These are phyloP conservation scores for Thamnophis sirtalis DNA, from an alignment of 2,113 vertebrate genomes.

Conservation along the genomic window DNA sequence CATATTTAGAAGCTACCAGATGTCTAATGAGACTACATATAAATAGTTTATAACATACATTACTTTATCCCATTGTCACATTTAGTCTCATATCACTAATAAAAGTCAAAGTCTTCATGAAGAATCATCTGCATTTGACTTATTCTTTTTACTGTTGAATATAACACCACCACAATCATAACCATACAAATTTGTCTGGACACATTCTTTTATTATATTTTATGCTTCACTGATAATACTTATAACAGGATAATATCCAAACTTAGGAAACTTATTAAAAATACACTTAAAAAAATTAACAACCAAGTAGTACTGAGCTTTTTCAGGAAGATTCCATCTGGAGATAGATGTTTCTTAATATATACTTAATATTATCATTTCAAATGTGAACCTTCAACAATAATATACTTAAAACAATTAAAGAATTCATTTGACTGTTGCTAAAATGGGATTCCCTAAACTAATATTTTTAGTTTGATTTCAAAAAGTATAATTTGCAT, in stretches of 20 bases:
- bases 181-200: slow-evolving; percentile 60
- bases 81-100: slow-evolving; percentile 38
- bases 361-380: slow-evolving; percentile 56
- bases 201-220: slow-evolving; percentile 60
- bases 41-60: not conserved
- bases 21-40: not conserved
- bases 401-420: slow-evolving; percentile 28
- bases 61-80: not conserved
- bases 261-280: slow-evolving; percentile 53
- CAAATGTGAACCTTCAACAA: slow-evolving; percentile 62
- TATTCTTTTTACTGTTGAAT: slow-evolving; percentile 58
- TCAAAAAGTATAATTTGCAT: not conserved
- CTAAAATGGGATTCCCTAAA: not conserved
- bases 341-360: slow-evolving; percentile 21
- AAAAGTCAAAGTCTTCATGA: slow-evolving; percentile 29
- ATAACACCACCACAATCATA: slow-evolving; percentile 60
- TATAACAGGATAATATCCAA: slow-evolving; percentile 63
- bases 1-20: not conserved
- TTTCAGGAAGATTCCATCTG: slow-evolving; percentile 24
- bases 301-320: slow-evolving; percentile 30
- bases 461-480: not conserved
- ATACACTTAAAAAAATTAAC: not conserved
- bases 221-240: slow-evolving; percentile 59
- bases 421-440: not conserved
- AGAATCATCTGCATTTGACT: slow-evolving; percentile 56